A percentile compares a stretch with the other conserved stretches of the same genome.
These are phyloP conservation scores for Ypsolopha scabrella DNA, from an alignment of 2,888 invertebrate genomes.

Conservation along the genomic window DNA sequence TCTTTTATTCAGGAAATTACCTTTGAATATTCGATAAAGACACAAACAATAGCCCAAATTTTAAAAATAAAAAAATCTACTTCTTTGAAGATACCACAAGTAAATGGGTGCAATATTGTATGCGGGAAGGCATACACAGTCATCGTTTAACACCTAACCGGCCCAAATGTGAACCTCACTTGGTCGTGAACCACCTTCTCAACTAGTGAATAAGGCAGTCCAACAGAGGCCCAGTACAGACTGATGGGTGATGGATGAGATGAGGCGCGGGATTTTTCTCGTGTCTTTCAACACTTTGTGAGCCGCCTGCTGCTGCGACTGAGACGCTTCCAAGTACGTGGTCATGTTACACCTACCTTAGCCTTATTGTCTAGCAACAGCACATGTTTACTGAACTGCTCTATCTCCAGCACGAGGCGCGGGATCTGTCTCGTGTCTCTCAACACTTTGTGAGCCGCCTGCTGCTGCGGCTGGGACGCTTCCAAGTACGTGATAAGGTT, in stretches of 20 bases:
- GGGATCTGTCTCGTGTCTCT: conserved; percentile 75
- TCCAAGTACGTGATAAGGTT: conserved; percentile 71
- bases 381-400: conserved; percentile 72
- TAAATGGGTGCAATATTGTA: no score
- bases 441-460: conserved; percentile 51
- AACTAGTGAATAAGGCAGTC: no score
- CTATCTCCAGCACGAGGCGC: conserved; percentile 73
- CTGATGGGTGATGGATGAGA: conserved; percentile 30
- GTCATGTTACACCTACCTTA: conserved; percentile 67
- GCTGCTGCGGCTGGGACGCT: conserved; percentile 46
- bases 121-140: no score
- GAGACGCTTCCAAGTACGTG: conserved; percentile 65
- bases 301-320: conserved; percentile 28
- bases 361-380: conserved; percentile 71
- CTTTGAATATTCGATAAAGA: no score
- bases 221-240: no score
- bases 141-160: no score
- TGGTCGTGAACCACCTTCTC: no score
- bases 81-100: no score
- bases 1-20: no score
- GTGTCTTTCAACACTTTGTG: conserved; percentile 71
- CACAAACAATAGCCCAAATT: no score
- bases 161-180: no score
- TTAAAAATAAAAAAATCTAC: no score
- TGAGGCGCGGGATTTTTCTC: conserved; percentile 73